Evolutionary conservation across 2,888 invertebrate genomes (phyloP), one percentile per base, ranked within the genome.

Genomic region (Drosophila algonquin): DNA sequence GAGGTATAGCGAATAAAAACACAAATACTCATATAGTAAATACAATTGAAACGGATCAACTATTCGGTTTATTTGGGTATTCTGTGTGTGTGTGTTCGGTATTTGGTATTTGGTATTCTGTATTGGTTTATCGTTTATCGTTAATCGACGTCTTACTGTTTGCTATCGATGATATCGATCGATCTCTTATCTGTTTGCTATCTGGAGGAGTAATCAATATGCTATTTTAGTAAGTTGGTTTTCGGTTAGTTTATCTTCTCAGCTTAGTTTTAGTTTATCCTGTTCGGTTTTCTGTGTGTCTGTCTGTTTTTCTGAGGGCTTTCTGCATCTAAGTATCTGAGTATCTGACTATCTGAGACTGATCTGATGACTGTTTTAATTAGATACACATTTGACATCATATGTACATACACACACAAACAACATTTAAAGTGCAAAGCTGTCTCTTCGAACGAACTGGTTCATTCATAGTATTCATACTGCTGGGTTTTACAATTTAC

Each of bases 201-300:
- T 67, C 71, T 67, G 45, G 67, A 58, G 50, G 45, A 51, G n/a
- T 51, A n/a, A 73, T 69, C 45, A 69, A 69, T 69, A 73, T 69
- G 68, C 68, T 69, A 69, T 69, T 65, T 72, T 71, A 53, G 60
- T 68, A 73, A 63, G 51, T n/a, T 57, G 47, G 61, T 61, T 53
- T 61, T 47, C 54, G 65, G 60, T 57, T 64, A 61, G 61, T 65
- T 65, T 35, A 50, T 67, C 32, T 27, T 46, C 18, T 58, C 59
- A 32, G 10, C 24, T 21, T 45, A 16, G 35, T 16, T 16, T 40
- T 18, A 44, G 67, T 48, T 46, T 61, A 53, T 67, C 53, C 50
- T 51, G 59, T 44, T 40, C 40, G 40, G 32, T 50, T 70, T 58
- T 55, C 44, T 65, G 45, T 40, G 1, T 14, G 57, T 21, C 21